phyloP scores from a whole-genome alignment of 2,113 vertebrate species.

The Tetrax tetrax region DNA sequence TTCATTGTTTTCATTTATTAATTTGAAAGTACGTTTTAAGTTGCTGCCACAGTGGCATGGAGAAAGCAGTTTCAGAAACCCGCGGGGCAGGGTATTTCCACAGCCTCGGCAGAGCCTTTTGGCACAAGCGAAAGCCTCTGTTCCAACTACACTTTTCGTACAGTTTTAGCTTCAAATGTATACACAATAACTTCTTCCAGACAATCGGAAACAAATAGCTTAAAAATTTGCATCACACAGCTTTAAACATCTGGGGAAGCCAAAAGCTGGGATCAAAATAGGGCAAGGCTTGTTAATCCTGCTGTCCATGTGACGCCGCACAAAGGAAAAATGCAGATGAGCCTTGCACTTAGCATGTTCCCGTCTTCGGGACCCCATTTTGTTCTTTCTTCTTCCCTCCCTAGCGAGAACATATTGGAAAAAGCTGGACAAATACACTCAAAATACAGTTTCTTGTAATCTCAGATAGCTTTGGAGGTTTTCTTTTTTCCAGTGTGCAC shows the following conservation, averaged over 20 bases:
- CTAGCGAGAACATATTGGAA: background rate
- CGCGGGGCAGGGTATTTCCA: background rate
- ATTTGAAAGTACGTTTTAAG: background rate
- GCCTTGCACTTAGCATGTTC: background rate
- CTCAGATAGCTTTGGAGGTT: background rate
- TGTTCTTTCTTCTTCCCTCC: background rate
- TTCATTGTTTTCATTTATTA: background rate
- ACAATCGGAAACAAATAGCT: slow-evolving; percentile 40
- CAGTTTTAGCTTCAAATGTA: background rate
- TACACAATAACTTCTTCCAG: background rate
- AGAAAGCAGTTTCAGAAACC: background rate
- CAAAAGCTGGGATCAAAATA: background rate
- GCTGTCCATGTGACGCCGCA: background rate
- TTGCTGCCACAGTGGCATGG: background rate
- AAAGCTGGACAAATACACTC: background rate
- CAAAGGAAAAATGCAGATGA: slow-evolving; percentile 32
- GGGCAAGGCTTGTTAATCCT: slow-evolving; percentile 26
- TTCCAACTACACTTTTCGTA: background rate
- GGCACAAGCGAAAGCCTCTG: background rate
- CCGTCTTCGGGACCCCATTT: background rate
- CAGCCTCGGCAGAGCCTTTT: background rate
- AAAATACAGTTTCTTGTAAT: background rate
- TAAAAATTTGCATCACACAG: slow-evolving; percentile 28
- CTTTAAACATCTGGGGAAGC: slow-evolving; percentile 51
- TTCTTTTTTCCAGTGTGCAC: background rate